Conservation (phyloP, 2,113 vertebrate species). For the Sinocyclocheilus anshuiensis region DNA sequence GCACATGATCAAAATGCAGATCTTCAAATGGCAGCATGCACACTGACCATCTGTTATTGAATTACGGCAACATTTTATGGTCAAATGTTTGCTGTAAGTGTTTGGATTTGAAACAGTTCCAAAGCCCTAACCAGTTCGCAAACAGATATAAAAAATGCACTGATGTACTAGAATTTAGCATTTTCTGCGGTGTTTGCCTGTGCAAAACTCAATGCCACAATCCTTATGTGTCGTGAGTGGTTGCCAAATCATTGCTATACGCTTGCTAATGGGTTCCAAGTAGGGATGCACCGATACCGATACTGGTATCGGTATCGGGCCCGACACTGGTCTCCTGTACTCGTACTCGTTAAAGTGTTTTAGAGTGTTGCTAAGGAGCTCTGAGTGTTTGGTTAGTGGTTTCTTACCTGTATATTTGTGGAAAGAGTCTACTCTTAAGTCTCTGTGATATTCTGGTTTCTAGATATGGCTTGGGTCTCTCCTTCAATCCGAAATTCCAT, state of each 20-base stretch:
- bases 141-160: not conserved
- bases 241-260: not conserved
- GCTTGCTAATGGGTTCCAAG: not conserved
- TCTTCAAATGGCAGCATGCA: constrained; percentile 4
- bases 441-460: not conserved
- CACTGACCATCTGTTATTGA: not conserved
- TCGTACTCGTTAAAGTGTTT: too few species aligned
- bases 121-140: not conserved
- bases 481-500: too few species aligned
- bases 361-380: not conserved
- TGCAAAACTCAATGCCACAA: not conserved
- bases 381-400: not conserved
- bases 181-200: not conserved
- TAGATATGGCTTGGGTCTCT: not conserved
- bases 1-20: constrained; percentile 13
- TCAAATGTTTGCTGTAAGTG: constrained; percentile 2
- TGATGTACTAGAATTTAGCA: not conserved
- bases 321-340: too few species aligned
- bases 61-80: not conserved
- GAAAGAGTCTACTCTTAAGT: too few species aligned
- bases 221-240: not conserved
- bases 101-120: constrained; percentile 21
- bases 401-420: not conserved
- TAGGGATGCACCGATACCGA: too few species aligned
- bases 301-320: too few species aligned